Conservation (phyloP, 2,113 vertebrate genomes). For the Poeciliopsis occidentalis region DNA sequence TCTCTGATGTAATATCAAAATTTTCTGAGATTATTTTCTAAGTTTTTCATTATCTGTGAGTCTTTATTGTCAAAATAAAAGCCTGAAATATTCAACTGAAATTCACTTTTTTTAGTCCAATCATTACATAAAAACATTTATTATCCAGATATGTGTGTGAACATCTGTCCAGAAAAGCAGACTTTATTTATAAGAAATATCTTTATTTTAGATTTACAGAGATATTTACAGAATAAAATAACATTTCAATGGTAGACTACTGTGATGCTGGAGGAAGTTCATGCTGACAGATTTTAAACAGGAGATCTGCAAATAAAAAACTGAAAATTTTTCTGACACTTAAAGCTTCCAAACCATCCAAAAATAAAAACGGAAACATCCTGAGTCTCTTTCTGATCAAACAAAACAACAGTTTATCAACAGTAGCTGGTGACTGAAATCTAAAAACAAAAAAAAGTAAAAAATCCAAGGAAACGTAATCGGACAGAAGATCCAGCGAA, state of each 20-base stretch:
- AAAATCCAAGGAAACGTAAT: neutral
- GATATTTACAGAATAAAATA: conserved; percentile 48
- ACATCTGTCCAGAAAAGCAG: no score
- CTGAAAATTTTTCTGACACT: conserved; percentile 30
- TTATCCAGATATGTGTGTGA: no score
- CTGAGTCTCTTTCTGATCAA: conserved; percentile 7
- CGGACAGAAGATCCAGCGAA: conserved; percentile 6
- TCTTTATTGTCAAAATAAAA: neutral
- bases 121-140: no score
- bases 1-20: no score
- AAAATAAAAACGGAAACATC: conserved; percentile 5
- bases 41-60: neutral
- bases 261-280: conserved; percentile 52
- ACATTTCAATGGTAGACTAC: conserved; percentile 55
- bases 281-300: conserved; percentile 17
- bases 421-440: neutral
- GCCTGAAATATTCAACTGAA: no score
- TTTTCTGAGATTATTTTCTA: no score
- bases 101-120: no score
- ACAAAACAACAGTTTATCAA: neutral
- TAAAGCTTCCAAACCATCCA: conserved; percentile 13
- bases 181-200: conserved; percentile 36
- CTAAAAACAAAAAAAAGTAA: neutral
- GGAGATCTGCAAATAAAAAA: conserved; percentile 1
- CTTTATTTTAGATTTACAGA: conserved; percentile 65